Evolutionary conservation across 2,113 vertebrate species (phyloP), one percentile per base, ranked within the genome.

Genomic region (Raja brachyura): DNA sequence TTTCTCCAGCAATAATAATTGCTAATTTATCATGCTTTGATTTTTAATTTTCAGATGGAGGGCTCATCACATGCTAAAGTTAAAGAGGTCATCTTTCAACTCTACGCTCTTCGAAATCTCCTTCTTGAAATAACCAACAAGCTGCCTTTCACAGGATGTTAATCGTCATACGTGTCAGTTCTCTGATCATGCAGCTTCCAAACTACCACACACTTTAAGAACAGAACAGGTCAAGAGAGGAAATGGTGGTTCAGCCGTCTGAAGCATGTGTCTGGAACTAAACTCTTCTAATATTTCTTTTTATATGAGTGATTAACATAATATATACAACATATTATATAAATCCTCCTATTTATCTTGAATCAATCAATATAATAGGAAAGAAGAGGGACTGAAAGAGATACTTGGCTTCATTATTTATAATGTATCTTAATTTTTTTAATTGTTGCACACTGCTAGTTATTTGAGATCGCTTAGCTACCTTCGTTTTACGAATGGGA

Each of bases 41-140:
- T 92, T 39, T 92, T 18, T 68, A 18, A 73, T 73, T 70, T 92
- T 33, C 66, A 92, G 88, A 20, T 73, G 61, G 73, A 48, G 66
- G 31, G 20, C 33, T 70, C 88, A 39, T 70, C 63, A 28, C 66
- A 48, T 73, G 68, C 88, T 18, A 25, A 18, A 22, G 66, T 39
- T 3, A 39, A 66, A 22, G 33, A 92, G 88, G 73, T 92, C 33
- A 92, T 92, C 88, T 73, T 92, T 68, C 88, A 92, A 48, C 88
- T 92, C 88, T 92, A 92, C 5, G 22, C 20, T 73, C 88, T 92
- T 92, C 66, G 66, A 48, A 92, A 92, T 92, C 88, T 92, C 33
- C 31, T 92, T 48, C 33, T 48, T 9, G 8, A 92, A 73, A 73
- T 92, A 48, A 92, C 88, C 39, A 33, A 63, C 83, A 88, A 63